phyloP scores from a whole-genome alignment of 2,888 invertebrate species.

The Phlogophora meticulosa region DNA sequence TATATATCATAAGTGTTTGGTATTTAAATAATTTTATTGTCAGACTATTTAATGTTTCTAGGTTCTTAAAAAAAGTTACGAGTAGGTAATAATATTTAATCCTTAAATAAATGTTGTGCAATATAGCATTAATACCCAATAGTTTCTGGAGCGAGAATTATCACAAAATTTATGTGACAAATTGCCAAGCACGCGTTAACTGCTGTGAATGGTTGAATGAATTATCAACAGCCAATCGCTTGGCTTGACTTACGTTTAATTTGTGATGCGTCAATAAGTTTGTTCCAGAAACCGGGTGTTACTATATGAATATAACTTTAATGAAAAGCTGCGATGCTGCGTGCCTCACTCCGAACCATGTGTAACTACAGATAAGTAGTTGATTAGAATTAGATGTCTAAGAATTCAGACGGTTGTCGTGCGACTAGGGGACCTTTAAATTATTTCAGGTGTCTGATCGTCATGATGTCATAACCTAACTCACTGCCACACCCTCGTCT shows the following conservation, averaged over 20 bases:
- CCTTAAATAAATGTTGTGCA: constrained; percentile 29
- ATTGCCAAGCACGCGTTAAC: too few relatives aligned
- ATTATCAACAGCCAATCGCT: too few relatives aligned
- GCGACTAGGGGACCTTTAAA: constrained; percentile 5
- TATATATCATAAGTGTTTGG: constrained; percentile 10
- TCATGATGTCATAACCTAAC: constrained; percentile 40
- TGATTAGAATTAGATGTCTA: constrained; percentile 4
- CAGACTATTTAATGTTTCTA: neutral
- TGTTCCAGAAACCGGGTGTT: too few relatives aligned
- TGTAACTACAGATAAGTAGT: neutral
- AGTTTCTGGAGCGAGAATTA: too few relatives aligned
- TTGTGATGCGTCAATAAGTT: too few relatives aligned
- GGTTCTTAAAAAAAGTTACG: neutral
- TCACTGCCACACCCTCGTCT: constrained; percentile 59
- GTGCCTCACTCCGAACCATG: neutral
- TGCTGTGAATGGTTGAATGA: too few relatives aligned
- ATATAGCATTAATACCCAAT: neutral
- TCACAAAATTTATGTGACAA: too few relatives aligned
- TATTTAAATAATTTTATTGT: constrained; percentile 33
- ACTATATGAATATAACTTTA: constrained; percentile 6
- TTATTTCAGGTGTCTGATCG: constrained; percentile 20
- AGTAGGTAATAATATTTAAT: constrained; percentile 4
- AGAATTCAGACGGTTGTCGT: constrained; percentile 6
- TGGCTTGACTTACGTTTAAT: too few relatives aligned
- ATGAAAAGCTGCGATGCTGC: neutral